These are phyloP conservation scores for Pomatorhinus ruficollis DNA, from an alignment of 2,113 vertebrate genomes.

Conservation along the genomic window DNA sequence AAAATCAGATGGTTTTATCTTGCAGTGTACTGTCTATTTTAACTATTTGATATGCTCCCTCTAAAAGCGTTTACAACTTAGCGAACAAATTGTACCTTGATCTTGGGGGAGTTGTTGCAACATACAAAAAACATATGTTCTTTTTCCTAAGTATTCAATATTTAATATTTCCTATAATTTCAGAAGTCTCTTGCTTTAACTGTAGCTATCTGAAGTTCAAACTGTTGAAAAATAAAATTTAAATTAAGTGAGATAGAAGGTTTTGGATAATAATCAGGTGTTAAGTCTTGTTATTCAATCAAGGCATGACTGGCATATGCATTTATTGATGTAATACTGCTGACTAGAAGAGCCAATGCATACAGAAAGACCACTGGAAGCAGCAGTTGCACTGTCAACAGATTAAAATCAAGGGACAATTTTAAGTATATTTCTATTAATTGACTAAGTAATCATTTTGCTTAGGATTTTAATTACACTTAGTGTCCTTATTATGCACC, in stretches of 20 bases:
- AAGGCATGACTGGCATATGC: not conserved
- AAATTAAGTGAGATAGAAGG: not conserved
- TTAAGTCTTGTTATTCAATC: slow-evolving; percentile 2
- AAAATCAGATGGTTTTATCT: not conserved
- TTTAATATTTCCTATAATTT: not conserved
- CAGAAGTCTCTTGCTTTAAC: not conserved
- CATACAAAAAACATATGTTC: not conserved
- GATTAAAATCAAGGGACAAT: slow-evolving; percentile 16
- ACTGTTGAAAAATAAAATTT: not conserved
- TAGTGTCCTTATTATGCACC: not conserved
- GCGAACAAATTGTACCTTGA: not conserved
- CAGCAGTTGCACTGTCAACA: not conserved
- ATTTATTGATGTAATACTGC: slow-evolving; percentile 53
- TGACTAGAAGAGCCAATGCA: not conserved
- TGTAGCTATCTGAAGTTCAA: not conserved
- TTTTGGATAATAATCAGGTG: not conserved
- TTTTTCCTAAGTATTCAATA: not conserved
- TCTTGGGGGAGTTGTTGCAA: not conserved
- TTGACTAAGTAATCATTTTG: slow-evolving; percentile 10
- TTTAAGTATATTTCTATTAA: slow-evolving; percentile 19
- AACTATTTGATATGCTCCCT: not conserved
- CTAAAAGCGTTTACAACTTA: not conserved
- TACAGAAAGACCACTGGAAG: slow-evolving; percentile 8
- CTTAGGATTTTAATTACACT: slow-evolving; percentile 21
- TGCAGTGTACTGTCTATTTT: not conserved